Percentiles rank a stretch among this genome's conserved stretches.
These are phyloP conservation scores for Rhabdomys pumilio DNA, from an alignment of 2,797 vertebrate species.

Conservation along the genomic window DNA sequence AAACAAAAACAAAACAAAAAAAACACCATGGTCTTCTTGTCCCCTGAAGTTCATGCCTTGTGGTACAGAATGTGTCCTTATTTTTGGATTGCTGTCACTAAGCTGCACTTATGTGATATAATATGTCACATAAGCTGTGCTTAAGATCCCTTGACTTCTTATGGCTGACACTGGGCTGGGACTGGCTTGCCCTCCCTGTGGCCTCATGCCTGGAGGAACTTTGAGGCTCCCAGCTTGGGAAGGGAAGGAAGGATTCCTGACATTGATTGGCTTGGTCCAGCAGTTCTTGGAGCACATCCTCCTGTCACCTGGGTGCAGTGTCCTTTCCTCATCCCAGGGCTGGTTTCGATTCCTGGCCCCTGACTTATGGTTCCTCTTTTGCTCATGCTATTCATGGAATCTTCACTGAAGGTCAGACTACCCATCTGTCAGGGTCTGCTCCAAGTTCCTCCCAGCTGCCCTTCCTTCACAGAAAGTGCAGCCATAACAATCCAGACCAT, in stretches of 20 bases:
- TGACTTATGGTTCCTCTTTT: neutral
- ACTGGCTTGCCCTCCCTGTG: too few relatives aligned
- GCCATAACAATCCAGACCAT: neutral
- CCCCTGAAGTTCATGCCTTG: neutral
- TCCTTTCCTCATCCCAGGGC: neutral
- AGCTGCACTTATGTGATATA: neutral
- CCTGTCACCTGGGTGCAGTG: neutral
- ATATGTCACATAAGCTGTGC: neutral
- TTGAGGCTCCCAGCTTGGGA: neutral
- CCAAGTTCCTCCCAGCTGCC: neutral
- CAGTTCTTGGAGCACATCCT: neutral
- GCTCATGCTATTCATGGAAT: rapidly evolving
- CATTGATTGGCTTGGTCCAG: neutral
- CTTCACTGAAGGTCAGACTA: neutral
- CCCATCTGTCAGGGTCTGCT: neutral
- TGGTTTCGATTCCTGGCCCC: neutral
- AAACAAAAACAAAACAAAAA: too few relatives aligned
- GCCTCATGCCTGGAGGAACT: neutral
- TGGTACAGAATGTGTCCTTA: neutral
- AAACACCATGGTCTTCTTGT: neutral
- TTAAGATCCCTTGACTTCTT: neutral
- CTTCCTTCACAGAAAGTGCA: constrained; percentile 10
- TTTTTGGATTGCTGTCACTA: neutral
- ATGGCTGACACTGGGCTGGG: neutral
- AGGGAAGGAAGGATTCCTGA: neutral